Evolutionary conservation across 2,797 vertebrate genomes (phyloP).

Genomic region (Anguilla marmorata): DNA sequence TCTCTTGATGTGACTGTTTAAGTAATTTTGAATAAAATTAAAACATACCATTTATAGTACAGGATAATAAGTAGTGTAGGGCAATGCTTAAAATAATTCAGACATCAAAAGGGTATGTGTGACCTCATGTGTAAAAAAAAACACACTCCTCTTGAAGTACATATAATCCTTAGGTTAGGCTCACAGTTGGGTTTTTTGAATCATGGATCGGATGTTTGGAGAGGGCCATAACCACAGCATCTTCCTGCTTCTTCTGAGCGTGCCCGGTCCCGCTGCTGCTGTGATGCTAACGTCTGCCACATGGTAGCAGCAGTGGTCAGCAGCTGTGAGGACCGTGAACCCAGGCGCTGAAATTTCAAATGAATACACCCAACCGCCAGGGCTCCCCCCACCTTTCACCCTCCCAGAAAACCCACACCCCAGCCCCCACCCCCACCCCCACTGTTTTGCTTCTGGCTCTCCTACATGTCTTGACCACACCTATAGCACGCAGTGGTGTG

Average conservation of each 20-base stretch:
- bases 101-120: not conserved
- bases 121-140: not conserved
- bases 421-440: not conserved
- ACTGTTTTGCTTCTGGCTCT: not conserved
- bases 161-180: not conserved
- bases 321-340: not conserved
- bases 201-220: not conserved
- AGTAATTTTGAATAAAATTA: not conserved
- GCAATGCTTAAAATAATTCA: not conserved
- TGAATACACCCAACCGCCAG: not conserved
- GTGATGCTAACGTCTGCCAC: conserved; percentile 10
- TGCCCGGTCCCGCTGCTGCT: not conserved
- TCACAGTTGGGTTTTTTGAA: not conserved
- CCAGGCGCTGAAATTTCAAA: conserved; percentile 21
- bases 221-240: not conserved
- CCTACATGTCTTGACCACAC: conserved; percentile 21
- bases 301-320: conserved; percentile 5
- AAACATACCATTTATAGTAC: not conserved
- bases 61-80: not conserved
- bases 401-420: not conserved
- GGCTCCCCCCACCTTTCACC: not conserved
- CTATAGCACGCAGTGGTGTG: not conserved
- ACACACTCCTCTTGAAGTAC: not conserved
- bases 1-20: not conserved
- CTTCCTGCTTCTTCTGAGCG: not conserved